Evolutionary conservation across 2,113 vertebrate genomes (phyloP), one percentile per base, ranked within the genome.

Genomic region (Trematomus loennbergii): DNA sequence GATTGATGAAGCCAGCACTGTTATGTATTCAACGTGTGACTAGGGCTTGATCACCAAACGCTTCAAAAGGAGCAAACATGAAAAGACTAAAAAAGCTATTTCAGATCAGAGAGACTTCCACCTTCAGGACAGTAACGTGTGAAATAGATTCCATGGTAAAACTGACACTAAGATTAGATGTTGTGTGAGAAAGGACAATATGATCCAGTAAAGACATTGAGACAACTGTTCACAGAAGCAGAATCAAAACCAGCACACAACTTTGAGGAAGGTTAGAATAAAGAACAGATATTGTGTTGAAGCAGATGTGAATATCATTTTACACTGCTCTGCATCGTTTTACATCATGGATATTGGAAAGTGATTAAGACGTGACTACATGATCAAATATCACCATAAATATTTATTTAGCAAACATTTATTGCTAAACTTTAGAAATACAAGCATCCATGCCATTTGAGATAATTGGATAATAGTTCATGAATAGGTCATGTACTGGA

Each of bases 361-460:
- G 15, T 22, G 20, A n/a, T 68, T 1, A 61, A 61, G 17, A 53
- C 18, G 0, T 74, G 4, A 48, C 12, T 45, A 22, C 17, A 45
- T 36, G 10, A 58, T 58, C 57, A 59, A 75, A 70, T 69, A 58
- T 61, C 57, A 63, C 43, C 3, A 12, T 69, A 58, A n/a, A 58
- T 64, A 63, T 58, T 49, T 11, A 69, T 63, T 74, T 18, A 18
- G 13, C 9, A 0, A 9, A 52, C 33, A 65, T 53, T 46, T 54
- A 53, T 61, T 53, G 5, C 48, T 54, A 9, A 2, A 9, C 29
- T 60, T 52, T 36, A 58, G 40, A 48, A 68, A 50, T 4, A 50
- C 17, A 74, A 69, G 62, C 48, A 67, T 36, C 5, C 9, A 36
- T 25, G 17, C 4, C 36, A 7, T 48, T 66, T 77, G 45, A 25